A percentile compares a stretch with the other conserved stretches of the same genome.
Conservation (phyloP, 1,140 invertebrate genomes). For the Drosophila nigrodunni region DNA sequence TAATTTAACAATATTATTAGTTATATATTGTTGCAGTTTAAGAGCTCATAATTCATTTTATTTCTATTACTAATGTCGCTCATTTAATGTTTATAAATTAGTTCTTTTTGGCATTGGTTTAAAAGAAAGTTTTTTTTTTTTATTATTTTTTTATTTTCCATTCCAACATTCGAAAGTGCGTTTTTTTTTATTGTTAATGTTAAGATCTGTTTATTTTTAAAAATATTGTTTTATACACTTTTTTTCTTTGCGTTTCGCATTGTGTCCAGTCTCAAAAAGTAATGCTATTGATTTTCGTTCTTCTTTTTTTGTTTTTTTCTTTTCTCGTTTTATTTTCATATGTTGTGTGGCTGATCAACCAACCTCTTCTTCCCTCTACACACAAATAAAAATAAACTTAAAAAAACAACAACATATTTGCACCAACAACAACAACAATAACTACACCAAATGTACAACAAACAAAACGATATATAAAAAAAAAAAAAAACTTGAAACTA, state of each 20-base stretch:
- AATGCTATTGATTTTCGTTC: conserved; percentile 80
- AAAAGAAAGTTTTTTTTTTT: conserved; percentile 25
- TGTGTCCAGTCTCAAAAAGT: conserved; percentile 75
- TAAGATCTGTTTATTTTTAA: conserved; percentile 50
- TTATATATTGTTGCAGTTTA: conserved; percentile 14
- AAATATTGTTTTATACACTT: conserved; percentile 16
- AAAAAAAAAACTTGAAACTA: conserved; percentile 19
- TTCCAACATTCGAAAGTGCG: no score
- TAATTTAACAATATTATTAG: conserved; percentile 14
- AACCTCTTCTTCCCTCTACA: conserved; percentile 23
- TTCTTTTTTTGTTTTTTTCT: conserved; percentile 80
- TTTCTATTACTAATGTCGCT: conserved; percentile 2
- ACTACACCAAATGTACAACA: conserved; percentile 37
- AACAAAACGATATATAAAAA: conserved; percentile 18
- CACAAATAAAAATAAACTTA: conserved; percentile 33
- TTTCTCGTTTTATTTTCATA: conserved; percentile 79
- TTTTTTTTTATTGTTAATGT: conserved; percentile 50
- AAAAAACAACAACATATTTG: conserved; percentile 35
- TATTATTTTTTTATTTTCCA: not conserved
- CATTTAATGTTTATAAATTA: conserved; percentile 5
- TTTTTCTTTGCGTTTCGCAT: conserved; percentile 49
- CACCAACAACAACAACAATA: conserved; percentile 41
- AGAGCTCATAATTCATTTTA: conserved; percentile 6
- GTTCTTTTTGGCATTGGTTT: conserved; percentile 31
- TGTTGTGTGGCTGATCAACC: conserved; percentile 68